Percentiles rank a stretch among this genome's conserved stretches.
Conservation (phyloP, 2,797 vertebrate genomes). For the Manis crassicaudata region DNA sequence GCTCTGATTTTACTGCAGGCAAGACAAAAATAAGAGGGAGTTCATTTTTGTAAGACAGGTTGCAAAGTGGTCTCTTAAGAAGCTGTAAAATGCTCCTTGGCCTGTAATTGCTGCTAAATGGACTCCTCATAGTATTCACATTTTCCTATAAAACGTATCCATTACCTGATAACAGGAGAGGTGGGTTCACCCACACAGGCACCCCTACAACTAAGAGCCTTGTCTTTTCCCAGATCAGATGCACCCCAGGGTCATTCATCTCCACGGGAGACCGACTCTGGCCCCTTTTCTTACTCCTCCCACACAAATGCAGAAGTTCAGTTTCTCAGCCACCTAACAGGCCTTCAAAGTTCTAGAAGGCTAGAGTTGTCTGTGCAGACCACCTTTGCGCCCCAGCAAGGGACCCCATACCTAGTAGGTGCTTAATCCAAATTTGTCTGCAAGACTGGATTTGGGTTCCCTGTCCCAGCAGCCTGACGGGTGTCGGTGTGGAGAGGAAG, state of each 20-base stretch:
- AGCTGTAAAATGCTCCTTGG: background rate
- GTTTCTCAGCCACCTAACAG: background rate
- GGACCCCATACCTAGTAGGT: fast-evolving
- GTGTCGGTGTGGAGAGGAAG: fast-evolving
- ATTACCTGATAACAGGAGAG: fast-evolving
- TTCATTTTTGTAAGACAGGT: background rate
- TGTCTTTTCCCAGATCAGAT: fast-evolving
- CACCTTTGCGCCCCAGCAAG: background rate
- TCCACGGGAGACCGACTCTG: background rate
- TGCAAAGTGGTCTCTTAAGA: constrained; percentile 7
- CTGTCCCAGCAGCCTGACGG: background rate
- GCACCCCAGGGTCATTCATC: background rate
- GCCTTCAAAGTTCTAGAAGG: background rate
- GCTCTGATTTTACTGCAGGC: background rate
- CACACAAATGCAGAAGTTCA: too few relatives aligned
- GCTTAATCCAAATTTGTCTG: fast-evolving
- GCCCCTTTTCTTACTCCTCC: background rate
- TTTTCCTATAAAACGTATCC: background rate
- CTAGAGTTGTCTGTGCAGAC: background rate
- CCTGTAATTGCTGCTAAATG: background rate
- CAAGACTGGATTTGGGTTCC: fast-evolving
- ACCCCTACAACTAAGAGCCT: fast-evolving
- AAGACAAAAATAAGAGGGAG: background rate
- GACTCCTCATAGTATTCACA: background rate
- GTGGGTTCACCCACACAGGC: fast-evolving